Evolutionary conservation across 1,140 invertebrate species (phyloP).

Genomic region (Neelides sp.): DNA sequence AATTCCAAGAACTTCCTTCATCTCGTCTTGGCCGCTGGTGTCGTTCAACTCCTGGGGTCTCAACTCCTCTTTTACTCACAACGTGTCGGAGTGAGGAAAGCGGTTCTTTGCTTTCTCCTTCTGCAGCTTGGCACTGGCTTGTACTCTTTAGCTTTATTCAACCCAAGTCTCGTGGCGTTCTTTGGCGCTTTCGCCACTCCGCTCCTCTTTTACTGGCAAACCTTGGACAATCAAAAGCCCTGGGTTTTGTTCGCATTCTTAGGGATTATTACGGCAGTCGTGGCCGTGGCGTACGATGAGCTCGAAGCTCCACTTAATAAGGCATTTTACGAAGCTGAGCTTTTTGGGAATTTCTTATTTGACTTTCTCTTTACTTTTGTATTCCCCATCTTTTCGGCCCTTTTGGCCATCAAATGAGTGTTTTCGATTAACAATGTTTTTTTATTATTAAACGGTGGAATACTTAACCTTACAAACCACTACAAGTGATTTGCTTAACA

Average conservation of each 20-base stretch:
- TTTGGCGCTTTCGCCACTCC: conserved; percentile 12
- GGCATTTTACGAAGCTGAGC: conserved; percentile 7
- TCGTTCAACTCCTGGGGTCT: not conserved
- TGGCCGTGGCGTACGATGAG: not conserved
- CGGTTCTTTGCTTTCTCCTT: conserved; percentile 22
- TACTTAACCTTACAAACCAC: too few relatives aligned
- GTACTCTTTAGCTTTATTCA: conserved; percentile 28
- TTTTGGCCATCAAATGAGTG: too few relatives aligned
- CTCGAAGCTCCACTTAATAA: not conserved
- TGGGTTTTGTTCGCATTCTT: too few relatives aligned
- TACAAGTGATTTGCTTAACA: too few relatives aligned
- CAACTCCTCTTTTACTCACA: not conserved
- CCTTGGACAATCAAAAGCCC: too few relatives aligned
- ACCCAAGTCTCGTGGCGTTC: conserved; percentile 24
- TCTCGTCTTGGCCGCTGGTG: conserved; percentile 6
- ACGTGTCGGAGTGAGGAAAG: not conserved
- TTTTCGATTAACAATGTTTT: too few relatives aligned
- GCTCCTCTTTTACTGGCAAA: too few relatives aligned
- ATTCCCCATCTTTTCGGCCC: not conserved
- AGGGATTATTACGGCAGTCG: not conserved
- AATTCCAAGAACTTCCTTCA: conserved; percentile 10
- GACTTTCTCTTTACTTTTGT: conserved; percentile 2
- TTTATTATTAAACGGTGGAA: too few relatives aligned
- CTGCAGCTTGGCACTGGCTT: conserved; percentile 19
- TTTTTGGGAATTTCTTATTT: conserved; percentile 10